These are phyloP conservation scores for Lytechinus pictus DNA, from an alignment of 35 echinoderm and acorn worm species.

Conservation along the genomic window DNA sequence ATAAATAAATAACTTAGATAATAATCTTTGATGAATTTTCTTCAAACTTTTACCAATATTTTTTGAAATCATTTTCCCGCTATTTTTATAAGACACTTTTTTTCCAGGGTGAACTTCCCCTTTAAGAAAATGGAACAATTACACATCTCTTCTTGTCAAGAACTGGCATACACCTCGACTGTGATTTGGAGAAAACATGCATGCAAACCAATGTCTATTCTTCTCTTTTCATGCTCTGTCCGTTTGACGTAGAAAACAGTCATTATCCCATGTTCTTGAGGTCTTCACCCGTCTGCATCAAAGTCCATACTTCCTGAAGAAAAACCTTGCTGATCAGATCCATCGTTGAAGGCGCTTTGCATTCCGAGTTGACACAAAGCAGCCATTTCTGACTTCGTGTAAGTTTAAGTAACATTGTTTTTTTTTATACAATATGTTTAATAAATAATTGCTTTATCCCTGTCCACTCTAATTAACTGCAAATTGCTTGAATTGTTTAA, in stretches of 20 bases:
- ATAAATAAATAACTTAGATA: no score
- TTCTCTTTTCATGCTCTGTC: neutral
- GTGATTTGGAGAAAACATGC: neutral
- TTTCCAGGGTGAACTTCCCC: no score
- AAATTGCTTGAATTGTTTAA: no score
- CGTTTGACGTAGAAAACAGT: neutral
- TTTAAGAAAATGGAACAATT: neutral
- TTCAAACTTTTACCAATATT: no score
- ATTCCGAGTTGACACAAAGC: neutral
- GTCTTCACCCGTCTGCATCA: neutral
- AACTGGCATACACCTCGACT: neutral
- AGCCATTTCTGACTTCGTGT: no score
- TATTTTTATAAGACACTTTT: no score
- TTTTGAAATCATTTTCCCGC: no score
- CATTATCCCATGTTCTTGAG: neutral
- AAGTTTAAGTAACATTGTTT: no score
- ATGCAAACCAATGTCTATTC: neutral
- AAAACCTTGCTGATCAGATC: neutral
- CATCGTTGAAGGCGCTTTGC: neutral
- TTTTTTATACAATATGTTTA: no score
- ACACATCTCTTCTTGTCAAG: neutral
- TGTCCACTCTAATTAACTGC: no score
- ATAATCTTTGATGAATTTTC: no score
- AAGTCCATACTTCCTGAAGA: neutral
- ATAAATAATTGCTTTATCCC: no score